Evolutionary conservation across 2,797 vertebrate genomes (phyloP), one percentile per base, ranked within the genome.

Genomic region (Huso huso): DNA sequence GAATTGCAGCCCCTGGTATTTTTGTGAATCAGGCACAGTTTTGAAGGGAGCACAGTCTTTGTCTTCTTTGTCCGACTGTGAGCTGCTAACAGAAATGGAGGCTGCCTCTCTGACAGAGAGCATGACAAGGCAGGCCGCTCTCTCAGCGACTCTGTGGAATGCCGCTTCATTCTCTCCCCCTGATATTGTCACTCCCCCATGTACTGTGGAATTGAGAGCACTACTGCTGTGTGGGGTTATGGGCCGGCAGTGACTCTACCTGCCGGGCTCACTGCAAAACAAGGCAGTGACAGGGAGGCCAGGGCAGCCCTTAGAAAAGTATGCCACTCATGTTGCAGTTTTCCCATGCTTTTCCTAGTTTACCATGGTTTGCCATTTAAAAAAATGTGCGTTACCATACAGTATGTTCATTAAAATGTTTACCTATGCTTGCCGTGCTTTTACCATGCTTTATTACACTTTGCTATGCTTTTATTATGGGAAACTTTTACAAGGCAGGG

Each of bases 121-220:
- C 23, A 48, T 58, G 49, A 66, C 49, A 4, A 7, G 9, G 48
- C 49, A 23, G 61, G 57, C 8, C 23, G 11, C 48, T 53, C 61
- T 37, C 68, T 65, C 61, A 50, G 15, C 60, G 69, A 69, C 67
- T 66, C 63, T 65, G 65, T 51, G 66, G 53, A 75, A 71, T 63
- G 69, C 62, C 15, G 6, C 51, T 66, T 68, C 55, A 66, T 70
- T 70, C 58, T 60, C 10, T 67, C 60, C 62, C 63, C 8, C 63
- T 51, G 7, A 8, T 60, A 23, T 12, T 48, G 59, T 48, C 62
- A 64, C 68, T 61, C n/a, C 65, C 63, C 58, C 57, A 68, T 58
- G 61, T 8, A 23, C 58, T 66, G 66, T 53, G 69, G 62, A 37
- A 4, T 37, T 37, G 37, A 48, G 63, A 52, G 49, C 15, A 8